Evolutionary conservation across 1,140 invertebrate species (phyloP).

Genomic region (Calliopsis andreniformis): DNA sequence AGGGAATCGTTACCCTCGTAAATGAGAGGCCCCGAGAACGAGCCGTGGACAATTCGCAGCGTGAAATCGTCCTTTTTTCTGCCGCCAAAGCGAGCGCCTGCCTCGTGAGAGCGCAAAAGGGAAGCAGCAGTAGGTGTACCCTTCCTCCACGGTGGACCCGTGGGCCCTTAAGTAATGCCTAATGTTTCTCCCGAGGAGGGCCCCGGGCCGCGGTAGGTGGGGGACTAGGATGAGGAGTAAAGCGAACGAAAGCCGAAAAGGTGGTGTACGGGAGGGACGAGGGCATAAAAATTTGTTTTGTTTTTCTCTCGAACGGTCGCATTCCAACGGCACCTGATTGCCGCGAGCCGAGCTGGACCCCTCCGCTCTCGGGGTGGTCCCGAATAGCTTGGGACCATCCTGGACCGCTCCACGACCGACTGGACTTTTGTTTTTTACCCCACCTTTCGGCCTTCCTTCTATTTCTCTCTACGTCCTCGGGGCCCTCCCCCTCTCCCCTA

Average conservation of each 20-base stretch:
- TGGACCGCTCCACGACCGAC: conserved; percentile 67
- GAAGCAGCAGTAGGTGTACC: conserved; percentile 45
- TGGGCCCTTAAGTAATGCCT: conserved; percentile 74
- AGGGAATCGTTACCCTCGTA: conserved; percentile 51
- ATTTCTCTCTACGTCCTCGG: conserved; percentile 40
- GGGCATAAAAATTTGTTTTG: conserved; percentile 76
- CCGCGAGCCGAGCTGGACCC: conserved; percentile 64
- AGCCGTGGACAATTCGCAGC: conserved; percentile 75
- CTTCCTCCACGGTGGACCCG: conserved; percentile 56
- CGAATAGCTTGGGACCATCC: conserved; percentile 75
- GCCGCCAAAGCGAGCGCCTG: conserved; percentile 55
- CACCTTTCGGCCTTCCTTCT: conserved; percentile 43
- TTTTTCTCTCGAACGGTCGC: conserved; percentile 74
- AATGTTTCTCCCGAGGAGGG: conserved; percentile 67
- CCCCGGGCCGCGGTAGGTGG: conserved; percentile 37
- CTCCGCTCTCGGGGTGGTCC: conserved; percentile 74
- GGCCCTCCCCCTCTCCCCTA: conserved; percentile 33
- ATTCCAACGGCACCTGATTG: conserved; percentile 77
- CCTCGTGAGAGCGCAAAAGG: conserved; percentile 19
- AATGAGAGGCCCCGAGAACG: conserved; percentile 64
- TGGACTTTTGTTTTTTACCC: conserved; percentile 71
- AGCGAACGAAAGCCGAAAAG: conserved; percentile 51
- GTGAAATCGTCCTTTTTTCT: conserved; percentile 73
- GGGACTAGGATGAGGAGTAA: conserved; percentile 56
- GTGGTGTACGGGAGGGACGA: conserved; percentile 48